Base-by-base conservation (phyloP, 1,140 invertebrate genomes). In the Drosophila pandora region DNA sequence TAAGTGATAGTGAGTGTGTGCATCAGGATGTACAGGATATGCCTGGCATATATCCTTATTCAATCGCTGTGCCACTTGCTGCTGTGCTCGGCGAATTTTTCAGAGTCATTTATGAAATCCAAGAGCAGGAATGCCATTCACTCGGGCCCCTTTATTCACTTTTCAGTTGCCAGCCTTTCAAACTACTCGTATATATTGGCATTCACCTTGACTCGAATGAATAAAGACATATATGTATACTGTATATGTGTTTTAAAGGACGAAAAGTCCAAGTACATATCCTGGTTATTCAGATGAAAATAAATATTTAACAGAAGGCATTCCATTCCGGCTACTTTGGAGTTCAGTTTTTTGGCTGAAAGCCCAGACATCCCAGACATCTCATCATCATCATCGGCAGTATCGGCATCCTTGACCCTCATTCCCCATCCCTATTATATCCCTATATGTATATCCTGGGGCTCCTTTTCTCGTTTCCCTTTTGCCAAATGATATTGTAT, bases 121-220 rank as follows among this genome's bases (percentile, higher is more conserved):
- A 21, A 6, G 41, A 13, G n/a, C 32, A 30, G 57, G 65, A 48
- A 48, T 68, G 60, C 48, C 28, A 47, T 37, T 68, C 59, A 67
- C 21, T 9, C 59, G 10, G n/a, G 6, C 3, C 23, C n/a, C 21
- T 8, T 37, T 30, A 67, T 55, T 68, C 43, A 48, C 64, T 41
- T 43, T 50, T 30, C 49, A 28, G n/a, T 30, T 50, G 1, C n/a
- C 2, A 2, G 2, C 2, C 12, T 12, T 37, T 62, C 22, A 61
- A 39, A 5, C 10, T 28, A 28, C 1, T 0, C 17, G n/a, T n/a
- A 6, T 21, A 13, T 45, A 10, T 34, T 34, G 47, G 62, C 65
- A 48, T 57, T 69, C 65, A 69, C 65, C 65, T 69, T 69, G 65
- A 69, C 48, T 61, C 55, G 21, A 48, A 58, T n/a, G 25, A 28